A percentile compares a stretch with the other conserved stretches of the same genome.
Evolutionary conservation across 2,888 invertebrate species (phyloP).

Genomic region (Cheilosia grossa): DNA sequence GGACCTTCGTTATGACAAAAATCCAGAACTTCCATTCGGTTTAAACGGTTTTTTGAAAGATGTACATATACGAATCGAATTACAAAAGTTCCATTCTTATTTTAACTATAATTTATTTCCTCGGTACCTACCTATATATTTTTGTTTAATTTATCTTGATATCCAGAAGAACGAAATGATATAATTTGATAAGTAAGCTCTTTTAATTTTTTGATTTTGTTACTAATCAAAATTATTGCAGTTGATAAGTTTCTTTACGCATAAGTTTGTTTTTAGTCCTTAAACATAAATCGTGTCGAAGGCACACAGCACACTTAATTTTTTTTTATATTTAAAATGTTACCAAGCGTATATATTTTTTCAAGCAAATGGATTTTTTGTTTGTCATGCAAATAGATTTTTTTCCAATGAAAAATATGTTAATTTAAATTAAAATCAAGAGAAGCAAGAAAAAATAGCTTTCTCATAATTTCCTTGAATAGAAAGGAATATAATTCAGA

Average conservation of each 20-base stretch:
- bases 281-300: constrained; percentile 24
- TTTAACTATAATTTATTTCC: constrained; percentile 43
- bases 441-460: constrained; percentile 37
- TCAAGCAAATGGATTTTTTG: constrained; percentile 31
- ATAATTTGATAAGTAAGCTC: constrained; percentile 46
- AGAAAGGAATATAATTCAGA: constrained; percentile 5
- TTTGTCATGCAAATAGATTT: constrained; percentile 70
- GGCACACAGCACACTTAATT: constrained; percentile 42
- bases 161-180: constrained; percentile 71
- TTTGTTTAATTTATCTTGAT: constrained; percentile 32
- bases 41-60: constrained; percentile 31
- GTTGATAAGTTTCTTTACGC: neutral
- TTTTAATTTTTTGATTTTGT: constrained; percentile 22
- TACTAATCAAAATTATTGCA: constrained; percentile 11
- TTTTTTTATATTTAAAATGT: neutral
- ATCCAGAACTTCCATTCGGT: constrained; percentile 68
- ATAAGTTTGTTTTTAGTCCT: constrained; percentile 29
- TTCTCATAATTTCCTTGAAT: constrained; percentile 40
- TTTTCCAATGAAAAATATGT: constrained; percentile 63
- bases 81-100: constrained; percentile 19
- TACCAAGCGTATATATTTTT: constrained; percentile 6
- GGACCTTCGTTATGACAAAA: constrained; percentile 23
- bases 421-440: constrained; percentile 6
- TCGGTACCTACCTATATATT: constrained; percentile 12
- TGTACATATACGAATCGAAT: constrained; percentile 47